Percentiles rank a stretch among this genome's conserved stretches.
Conservation (phyloP, 2,888 invertebrate species). For the Rhaphigaster nebulosa region DNA sequence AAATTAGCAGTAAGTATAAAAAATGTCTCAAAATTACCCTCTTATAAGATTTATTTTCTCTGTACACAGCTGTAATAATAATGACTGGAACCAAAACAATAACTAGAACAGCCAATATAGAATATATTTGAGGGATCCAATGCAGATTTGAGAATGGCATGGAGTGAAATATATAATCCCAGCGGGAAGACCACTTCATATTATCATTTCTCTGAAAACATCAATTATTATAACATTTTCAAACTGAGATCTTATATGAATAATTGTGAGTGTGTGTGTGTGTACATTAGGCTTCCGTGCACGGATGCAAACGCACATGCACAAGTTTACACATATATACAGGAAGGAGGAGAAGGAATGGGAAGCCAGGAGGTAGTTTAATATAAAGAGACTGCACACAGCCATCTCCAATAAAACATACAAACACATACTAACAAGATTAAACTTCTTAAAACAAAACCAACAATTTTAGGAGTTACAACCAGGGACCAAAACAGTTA, state of each 20-base stretch:
- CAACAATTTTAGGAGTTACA: neutral
- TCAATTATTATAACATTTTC: neutral
- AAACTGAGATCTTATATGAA: neutral
- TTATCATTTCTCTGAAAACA: neutral
- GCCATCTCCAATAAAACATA: too few relatives aligned
- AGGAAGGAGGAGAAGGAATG: too few relatives aligned
- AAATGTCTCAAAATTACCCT: neutral
- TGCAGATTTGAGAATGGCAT: conserved; percentile 12
- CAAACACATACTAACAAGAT: neutral
- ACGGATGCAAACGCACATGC: too few relatives aligned
- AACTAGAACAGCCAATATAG: neutral
- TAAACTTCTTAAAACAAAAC: neutral
- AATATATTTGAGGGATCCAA: neutral
- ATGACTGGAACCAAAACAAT: neutral
- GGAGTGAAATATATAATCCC: conserved; percentile 21
- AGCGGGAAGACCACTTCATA: conserved; percentile 37
- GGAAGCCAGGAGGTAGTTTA: too few relatives aligned
- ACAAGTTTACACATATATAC: too few relatives aligned
- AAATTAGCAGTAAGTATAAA: neutral
- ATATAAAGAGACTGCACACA: too few relatives aligned
- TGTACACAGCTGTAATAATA: neutral
- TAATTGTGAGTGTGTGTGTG: neutral
- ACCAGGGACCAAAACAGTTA: too few relatives aligned
- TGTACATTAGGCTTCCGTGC: too few relatives aligned
- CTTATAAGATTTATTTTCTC: neutral